Conservation (phyloP, 2,888 invertebrate genomes). For the Ornithoptera alexandrae region DNA sequence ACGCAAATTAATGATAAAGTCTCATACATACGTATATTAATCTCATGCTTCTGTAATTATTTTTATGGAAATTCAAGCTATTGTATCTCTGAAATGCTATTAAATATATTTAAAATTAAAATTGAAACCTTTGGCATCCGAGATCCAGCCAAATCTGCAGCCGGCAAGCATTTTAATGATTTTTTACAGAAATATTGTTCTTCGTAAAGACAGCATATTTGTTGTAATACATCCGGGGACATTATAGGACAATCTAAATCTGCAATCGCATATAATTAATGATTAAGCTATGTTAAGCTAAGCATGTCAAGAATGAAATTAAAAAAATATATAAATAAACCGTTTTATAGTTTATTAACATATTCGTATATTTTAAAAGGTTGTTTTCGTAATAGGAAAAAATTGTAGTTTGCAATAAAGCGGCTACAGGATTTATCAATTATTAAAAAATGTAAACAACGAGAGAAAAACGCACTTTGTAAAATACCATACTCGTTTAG, state of each 20-base stretch:
- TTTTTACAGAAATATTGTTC: background rate
- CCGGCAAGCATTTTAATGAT: conserved; percentile 41
- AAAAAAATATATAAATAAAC: background rate
- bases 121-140: conserved; percentile 59
- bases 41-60: background rate
- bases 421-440: background rate
- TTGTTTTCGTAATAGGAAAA: too few species aligned
- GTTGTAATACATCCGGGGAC: conserved; percentile 38
- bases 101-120: background rate
- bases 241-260: conserved; percentile 52
- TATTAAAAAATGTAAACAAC: background rate
- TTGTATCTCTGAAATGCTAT: background rate
- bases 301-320: background rate
- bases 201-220: conserved; percentile 29
- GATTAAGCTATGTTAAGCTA: background rate
- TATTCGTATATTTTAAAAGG: too few species aligned
- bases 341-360: background rate
- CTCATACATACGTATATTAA: background rate
- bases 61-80: background rate
- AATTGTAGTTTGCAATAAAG: too few species aligned
- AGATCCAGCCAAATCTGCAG: conserved; percentile 62
- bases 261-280: conserved; percentile 28
- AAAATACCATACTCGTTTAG: conserved; percentile 52
- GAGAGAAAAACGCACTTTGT: conserved; percentile 44
- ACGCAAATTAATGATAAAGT: too few species aligned